Conservation (phyloP, 1,140 invertebrate species). For the Lysiphlebus fabarum region DNA sequence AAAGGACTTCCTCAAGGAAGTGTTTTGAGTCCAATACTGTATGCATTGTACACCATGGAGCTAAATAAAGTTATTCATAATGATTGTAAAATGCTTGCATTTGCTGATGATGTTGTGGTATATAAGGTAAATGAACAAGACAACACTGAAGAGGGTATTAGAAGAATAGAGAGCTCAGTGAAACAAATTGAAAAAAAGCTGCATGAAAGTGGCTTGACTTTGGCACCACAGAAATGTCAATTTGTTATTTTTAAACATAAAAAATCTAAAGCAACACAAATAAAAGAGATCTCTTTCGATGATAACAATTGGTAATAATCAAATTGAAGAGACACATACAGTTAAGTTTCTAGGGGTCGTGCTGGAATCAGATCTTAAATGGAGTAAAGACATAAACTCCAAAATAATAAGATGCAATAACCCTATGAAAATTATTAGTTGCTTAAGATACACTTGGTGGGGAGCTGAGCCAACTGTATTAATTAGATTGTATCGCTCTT, state of each 20-base stretch:
- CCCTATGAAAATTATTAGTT: background rate
- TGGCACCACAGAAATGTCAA: background rate
- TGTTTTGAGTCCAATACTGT: conserved; percentile 18
- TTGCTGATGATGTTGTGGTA: conserved; percentile 22
- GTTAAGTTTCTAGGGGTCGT: no score
- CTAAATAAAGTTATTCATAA: background rate
- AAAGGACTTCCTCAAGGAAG: conserved; percentile 26
- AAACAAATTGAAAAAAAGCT: background rate
- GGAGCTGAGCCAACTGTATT: background rate
- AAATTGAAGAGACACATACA: no score
- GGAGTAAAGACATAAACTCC: background rate
- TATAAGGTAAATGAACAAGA: background rate
- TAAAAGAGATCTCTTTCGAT: no score
- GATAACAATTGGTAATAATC: no score
- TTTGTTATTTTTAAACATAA: no score
- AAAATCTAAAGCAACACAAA: no score
- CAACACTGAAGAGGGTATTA: background rate
- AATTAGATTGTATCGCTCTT: background rate
- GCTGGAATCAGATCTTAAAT: background rate
- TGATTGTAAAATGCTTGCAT: conserved; percentile 5
- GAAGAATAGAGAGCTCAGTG: background rate
- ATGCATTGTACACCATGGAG: conserved; percentile 15
- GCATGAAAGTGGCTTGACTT: background rate
- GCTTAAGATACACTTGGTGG: background rate
- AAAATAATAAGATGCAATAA: conserved; percentile 3